Evolutionary conservation across 2,113 vertebrate genomes (phyloP).

Genomic region (Isurus oxyrinchus): DNA sequence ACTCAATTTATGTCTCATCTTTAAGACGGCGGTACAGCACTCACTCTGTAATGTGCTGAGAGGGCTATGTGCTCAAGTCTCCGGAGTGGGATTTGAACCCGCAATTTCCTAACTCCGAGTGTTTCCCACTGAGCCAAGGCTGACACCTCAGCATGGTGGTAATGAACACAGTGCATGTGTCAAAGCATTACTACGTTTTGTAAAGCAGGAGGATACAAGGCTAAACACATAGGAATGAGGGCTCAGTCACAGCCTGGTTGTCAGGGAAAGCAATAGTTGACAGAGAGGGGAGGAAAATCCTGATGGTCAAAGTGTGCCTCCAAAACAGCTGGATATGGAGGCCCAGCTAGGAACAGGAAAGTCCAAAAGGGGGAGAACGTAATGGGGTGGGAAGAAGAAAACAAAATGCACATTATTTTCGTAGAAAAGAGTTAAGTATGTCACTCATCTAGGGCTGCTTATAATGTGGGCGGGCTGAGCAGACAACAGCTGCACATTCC

Average conservation of each 20-base stretch:
- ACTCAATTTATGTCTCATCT: background rate
- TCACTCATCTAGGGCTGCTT: background rate
- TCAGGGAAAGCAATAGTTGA: background rate
- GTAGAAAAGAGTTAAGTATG: background rate
- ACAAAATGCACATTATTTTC: background rate
- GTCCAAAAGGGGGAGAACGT: background rate
- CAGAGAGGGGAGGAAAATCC: background rate
- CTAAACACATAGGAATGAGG: background rate
- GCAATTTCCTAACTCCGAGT: background rate
- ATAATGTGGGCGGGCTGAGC: background rate
- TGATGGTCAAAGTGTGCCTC: background rate
- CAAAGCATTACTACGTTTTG: too few relatives aligned
- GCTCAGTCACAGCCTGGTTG: too few relatives aligned
- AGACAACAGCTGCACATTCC: slow-evolving; percentile 23
- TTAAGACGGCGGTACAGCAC: background rate
- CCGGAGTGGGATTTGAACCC: background rate
- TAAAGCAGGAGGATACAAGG: background rate
- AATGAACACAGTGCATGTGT: background rate
- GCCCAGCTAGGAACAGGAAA: background rate
- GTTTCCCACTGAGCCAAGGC: background rate
- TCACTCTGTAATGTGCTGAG: background rate
- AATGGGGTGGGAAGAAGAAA: background rate
- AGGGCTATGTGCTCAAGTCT: background rate
- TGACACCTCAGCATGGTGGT: background rate
- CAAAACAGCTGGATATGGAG: background rate